These are phyloP conservation scores for Syrista parreyssii DNA, from an alignment of 2,888 invertebrate species.

Conservation along the genomic window DNA sequence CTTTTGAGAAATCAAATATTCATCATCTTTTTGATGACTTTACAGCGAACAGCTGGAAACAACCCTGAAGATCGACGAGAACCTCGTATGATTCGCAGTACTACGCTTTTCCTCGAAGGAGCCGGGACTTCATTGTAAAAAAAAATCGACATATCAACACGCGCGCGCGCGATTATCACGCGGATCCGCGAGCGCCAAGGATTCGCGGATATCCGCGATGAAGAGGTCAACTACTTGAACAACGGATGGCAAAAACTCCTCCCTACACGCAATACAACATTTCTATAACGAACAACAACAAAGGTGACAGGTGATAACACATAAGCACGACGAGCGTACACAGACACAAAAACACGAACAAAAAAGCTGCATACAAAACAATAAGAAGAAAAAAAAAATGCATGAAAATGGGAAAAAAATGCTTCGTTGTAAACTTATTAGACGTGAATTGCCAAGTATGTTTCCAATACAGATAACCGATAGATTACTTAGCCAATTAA, in stretches of 20 bases:
- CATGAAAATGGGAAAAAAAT: slow-evolving; percentile 30
- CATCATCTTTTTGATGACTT: slow-evolving; percentile 20
- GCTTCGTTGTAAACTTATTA: slow-evolving; percentile 64
- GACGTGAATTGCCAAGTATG: slow-evolving; percentile 65
- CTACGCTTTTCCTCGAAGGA: slow-evolving; percentile 56
- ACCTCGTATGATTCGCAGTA: slow-evolving; percentile 42
- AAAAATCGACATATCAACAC: slow-evolving; percentile 48
- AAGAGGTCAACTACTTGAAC: not conserved
- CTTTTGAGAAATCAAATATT: not conserved
- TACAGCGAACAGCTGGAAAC: slow-evolving; percentile 89
- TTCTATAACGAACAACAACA: not conserved
- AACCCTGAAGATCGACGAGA: slow-evolving; percentile 70
- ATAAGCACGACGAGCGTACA: slow-evolving; percentile 11
- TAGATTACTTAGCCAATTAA: slow-evolving; percentile 40
- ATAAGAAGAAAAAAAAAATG: slow-evolving; percentile 16
- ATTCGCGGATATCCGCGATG: not conserved
- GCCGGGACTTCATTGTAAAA: slow-evolving; percentile 53
- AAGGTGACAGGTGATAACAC: slow-evolving; percentile 16
- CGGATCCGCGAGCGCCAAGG: not conserved
- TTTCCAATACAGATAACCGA: slow-evolving; percentile 58
- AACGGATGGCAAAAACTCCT: not conserved
- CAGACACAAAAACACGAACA: slow-evolving; percentile 13
- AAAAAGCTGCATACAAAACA: slow-evolving; percentile 22
- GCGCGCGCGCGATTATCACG: slow-evolving; percentile 24
- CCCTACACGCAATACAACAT: not conserved